phyloP scores from a whole-genome alignment of 2,113 vertebrate species.

The Cyanocitta stelleri region DNA sequence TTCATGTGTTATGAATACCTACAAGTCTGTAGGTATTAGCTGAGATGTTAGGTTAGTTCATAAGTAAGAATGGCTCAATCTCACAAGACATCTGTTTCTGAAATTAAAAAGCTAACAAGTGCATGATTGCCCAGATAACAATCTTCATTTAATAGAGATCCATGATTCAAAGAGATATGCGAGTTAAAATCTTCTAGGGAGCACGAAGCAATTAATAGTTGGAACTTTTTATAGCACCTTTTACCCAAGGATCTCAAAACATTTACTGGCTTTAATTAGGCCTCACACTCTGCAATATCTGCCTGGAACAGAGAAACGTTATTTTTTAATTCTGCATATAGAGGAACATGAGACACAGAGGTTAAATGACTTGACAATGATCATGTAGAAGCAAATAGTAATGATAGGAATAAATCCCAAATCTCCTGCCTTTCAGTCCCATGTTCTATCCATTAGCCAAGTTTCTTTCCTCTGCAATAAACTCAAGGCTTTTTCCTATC shows the following conservation, averaged over 20 bases:
- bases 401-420: background rate
- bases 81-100: background rate
- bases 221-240: slow-evolving; percentile 28
- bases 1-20: background rate
- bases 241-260: slow-evolving; percentile 32
- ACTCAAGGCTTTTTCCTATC: background rate
- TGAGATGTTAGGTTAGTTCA: background rate
- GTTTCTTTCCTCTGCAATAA: background rate
- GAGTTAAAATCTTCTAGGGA: slow-evolving; percentile 28
- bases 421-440: background rate
- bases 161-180: background rate
- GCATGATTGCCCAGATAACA: background rate
- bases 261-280: slow-evolving; percentile 33
- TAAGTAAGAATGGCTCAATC: background rate
- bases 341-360: background rate
- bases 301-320: background rate
- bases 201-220: background rate
- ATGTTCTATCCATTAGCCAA: background rate
- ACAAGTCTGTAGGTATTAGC: background rate
- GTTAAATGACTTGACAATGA: background rate
- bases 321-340: background rate
- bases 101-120: slow-evolving; percentile 20
- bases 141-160: background rate
- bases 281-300: background rate
- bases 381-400: background rate